These are phyloP conservation scores for Phaethon lepturus DNA, from an alignment of 2,113 vertebrate species.

Conservation along the genomic window DNA sequence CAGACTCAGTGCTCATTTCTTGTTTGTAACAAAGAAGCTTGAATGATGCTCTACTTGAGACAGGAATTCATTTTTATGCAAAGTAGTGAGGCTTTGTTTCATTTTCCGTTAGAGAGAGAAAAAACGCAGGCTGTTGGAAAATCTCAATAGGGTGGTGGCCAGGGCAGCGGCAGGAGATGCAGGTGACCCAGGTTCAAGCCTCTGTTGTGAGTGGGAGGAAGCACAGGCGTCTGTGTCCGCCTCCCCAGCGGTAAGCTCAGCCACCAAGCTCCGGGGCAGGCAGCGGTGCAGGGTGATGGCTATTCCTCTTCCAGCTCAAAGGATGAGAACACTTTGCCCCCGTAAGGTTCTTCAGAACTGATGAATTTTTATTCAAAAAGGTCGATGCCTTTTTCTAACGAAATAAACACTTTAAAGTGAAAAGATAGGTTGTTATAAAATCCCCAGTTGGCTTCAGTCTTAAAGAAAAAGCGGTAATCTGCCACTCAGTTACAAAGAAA, in stretches of 20 bases:
- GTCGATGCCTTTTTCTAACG: not conserved
- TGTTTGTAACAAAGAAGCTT: not conserved
- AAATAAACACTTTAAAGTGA: not conserved
- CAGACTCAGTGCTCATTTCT: not conserved
- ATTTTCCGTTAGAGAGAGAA: not conserved
- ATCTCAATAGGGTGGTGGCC: not conserved
- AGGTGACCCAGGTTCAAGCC: not conserved
- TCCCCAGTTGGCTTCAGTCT: not conserved
- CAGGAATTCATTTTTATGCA: not conserved
- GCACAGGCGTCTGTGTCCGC: rapidly evolving
- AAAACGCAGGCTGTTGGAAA: not conserved
- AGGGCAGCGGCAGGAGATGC: not conserved
- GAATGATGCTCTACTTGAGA: not conserved
- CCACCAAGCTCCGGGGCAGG: not conserved
- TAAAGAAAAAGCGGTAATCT: not conserved
- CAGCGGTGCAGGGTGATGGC: not conserved
- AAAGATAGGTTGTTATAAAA: not conserved
- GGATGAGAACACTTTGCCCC: not conserved
- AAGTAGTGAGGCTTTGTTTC: not conserved
- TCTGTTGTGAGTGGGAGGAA: not conserved
- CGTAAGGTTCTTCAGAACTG: not conserved
- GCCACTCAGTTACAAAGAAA: not conserved
- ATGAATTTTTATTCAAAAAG: not conserved
- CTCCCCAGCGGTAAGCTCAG: not conserved
- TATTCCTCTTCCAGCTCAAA: not conserved